Percentiles rank a stretch among this genome's conserved stretches.
phyloP scores from a whole-genome alignment of 1,140 invertebrate genomes.

The Apis laboriosa region DNA sequence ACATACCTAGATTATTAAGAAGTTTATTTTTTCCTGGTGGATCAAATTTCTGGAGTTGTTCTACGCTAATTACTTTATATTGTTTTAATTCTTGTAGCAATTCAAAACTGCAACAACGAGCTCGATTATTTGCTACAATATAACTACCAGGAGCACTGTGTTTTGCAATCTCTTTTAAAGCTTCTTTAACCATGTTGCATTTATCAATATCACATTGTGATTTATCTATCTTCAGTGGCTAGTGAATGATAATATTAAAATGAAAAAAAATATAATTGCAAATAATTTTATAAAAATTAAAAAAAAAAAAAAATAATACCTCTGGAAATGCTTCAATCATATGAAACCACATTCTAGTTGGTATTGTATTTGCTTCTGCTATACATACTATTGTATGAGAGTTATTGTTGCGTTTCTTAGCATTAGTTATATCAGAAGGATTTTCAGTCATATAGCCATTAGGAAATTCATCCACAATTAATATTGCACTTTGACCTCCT shows the following conservation, averaged over 20 bases:
- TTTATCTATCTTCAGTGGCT: constrained; percentile 65
- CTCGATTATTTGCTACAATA: constrained; percentile 76
- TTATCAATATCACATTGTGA: constrained; percentile 42
- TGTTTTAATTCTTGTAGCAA: constrained; percentile 73
- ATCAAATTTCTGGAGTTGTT: constrained; percentile 77
- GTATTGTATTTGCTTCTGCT: constrained; percentile 76
- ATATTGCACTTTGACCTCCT: constrained; percentile 76
- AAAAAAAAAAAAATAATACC: constrained; percentile 48
- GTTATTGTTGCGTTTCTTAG: constrained; percentile 78
- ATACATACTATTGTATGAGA: constrained; percentile 80
- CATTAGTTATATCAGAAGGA: constrained; percentile 63
- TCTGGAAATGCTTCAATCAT: constrained; percentile 75
- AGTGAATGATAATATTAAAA: constrained; percentile 22
- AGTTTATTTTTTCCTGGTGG: constrained; percentile 73
- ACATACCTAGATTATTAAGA: constrained; percentile 70
- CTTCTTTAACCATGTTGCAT: constrained; percentile 73
- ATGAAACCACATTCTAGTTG: constrained; percentile 78
- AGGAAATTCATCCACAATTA: constrained; percentile 81
- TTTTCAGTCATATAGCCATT: constrained; percentile 77
- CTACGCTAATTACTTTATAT: constrained; percentile 76
- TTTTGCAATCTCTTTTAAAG: constrained; percentile 72
- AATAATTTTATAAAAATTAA: neutral
- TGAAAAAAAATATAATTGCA: neutral
- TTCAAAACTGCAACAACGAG: constrained; percentile 77
- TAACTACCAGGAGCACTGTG: constrained; percentile 75